Evolutionary conservation across 2,888 invertebrate species (phyloP).

Genomic region (Dynastes tityus): DNA sequence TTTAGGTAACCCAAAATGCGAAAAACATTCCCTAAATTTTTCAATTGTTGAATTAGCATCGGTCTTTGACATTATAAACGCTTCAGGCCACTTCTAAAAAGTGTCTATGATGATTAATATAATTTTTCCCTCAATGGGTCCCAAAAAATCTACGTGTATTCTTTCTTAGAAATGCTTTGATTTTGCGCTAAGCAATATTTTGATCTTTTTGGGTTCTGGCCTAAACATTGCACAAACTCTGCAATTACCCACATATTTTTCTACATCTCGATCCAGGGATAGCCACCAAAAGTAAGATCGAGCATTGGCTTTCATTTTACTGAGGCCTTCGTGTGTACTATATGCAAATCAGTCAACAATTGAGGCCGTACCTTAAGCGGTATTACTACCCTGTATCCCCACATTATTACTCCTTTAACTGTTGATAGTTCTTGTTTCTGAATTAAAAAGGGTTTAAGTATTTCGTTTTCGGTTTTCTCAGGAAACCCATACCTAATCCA

Average conservation of each 20-base stretch:
- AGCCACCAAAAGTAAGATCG: constrained; percentile 59
- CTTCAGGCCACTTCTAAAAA: constrained; percentile 67
- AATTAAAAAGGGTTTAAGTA: background rate
- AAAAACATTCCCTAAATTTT: constrained; percentile 53
- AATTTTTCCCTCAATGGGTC: constrained; percentile 57
- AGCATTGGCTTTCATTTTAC: constrained; percentile 57
- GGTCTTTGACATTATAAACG: constrained; percentile 54
- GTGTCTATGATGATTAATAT: constrained; percentile 65
- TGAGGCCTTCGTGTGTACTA: constrained; percentile 8
- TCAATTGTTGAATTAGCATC: constrained; percentile 47
- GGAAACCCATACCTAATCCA: background rate
- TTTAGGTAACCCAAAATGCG: constrained; percentile 54
- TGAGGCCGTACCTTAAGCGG: background rate
- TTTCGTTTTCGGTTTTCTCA: background rate
- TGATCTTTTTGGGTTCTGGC: background rate
- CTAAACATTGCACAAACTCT: background rate
- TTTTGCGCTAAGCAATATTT: background rate
- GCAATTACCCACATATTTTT: constrained; percentile 49
- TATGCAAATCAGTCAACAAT: constrained; percentile 28
- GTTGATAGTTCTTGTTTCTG: background rate
- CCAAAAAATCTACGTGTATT: constrained; percentile 38
- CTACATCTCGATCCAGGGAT: constrained; percentile 56
- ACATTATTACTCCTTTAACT: constrained; percentile 11
- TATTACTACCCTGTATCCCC: constrained; percentile 27
- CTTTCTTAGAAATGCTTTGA: constrained; percentile 21